These are phyloP conservation scores for Forbesichthys agassizii DNA, from an alignment of 2,113 vertebrate species.

Conservation along the genomic window DNA sequence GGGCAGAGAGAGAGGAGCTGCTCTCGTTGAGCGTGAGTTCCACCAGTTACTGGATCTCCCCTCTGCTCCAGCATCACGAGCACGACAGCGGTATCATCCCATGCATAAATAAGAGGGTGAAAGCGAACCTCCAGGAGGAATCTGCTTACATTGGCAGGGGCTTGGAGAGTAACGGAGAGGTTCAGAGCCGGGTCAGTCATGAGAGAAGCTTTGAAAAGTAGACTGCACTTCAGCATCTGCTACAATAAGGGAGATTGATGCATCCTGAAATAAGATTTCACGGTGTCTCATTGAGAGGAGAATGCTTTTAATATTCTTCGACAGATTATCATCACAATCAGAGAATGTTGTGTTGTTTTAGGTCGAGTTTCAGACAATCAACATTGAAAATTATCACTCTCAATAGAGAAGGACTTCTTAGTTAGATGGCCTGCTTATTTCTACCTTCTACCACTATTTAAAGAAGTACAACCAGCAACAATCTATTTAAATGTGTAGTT, in stretches of 20 bases:
- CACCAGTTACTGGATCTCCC: constrained; percentile 51
- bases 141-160: constrained; percentile 69
- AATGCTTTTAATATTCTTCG: constrained; percentile 53
- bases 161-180: constrained; percentile 44
- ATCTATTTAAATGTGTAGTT: too few species aligned
- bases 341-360: too few species aligned
- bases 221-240: constrained; percentile 40
- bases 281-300: constrained; percentile 25
- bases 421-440: too few species aligned
- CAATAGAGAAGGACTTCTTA: too few species aligned
- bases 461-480: too few species aligned
- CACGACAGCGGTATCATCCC: constrained; percentile 57
- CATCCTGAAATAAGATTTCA: constrained; percentile 40
- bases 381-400: too few species aligned
- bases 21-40: constrained; percentile 51
- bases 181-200: constrained; percentile 66
- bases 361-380: too few species aligned
- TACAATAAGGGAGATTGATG: constrained; percentile 13
- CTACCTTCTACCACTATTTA: too few species aligned
- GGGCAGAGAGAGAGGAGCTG: constrained; percentile 25
- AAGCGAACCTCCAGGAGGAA: constrained; percentile 51
- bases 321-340: constrained; percentile 16
- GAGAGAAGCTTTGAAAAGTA: constrained; percentile 39
- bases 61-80: constrained; percentile 48
- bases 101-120: constrained; percentile 56